Evolutionary conservation across 2,888 invertebrate species (phyloP), one percentile per base, ranked within the genome.

Genomic region (Lasioglossum vierecki): DNA sequence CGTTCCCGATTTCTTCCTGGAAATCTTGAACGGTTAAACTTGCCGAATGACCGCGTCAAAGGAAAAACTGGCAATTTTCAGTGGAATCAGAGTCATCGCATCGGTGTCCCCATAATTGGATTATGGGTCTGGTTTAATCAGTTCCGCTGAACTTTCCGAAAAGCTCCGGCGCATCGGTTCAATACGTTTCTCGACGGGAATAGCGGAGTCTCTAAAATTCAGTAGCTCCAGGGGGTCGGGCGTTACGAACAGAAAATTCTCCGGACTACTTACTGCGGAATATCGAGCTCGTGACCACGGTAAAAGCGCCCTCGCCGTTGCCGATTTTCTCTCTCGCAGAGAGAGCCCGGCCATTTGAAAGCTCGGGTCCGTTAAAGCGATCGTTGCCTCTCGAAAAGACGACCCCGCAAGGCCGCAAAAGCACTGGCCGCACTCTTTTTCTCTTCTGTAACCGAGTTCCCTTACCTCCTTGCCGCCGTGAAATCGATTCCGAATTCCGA

Each of bases 401-500:
- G 75, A 60, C 76, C 68, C 41, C 68, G 41, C 46, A 60, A 77
- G 57, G 46, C 53, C 57, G 68, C 68, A 18, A 81, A 77, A 84
- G 70, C 83, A 35, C 18, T 39, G 8, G 15, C 8, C 46, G 26
- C 66, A 39, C 49, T 72, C 49, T 44, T 72, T 71, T 72, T 30
- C 66, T 9, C 76, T 46, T n/a, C 53, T 78, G 81, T 66, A 81
- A 78, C 72, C 81, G 78, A 30, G 77, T 66, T 82, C 49, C 72
- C n/a, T 26, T 49, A n/a, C 13, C 35, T 66, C n/a, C 26, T 30
- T 8, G 44, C 26, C 72, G 72, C 60, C 13, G 35, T 41, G 68
- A 39, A 49, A 85, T 85, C 83, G 85, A 80, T 77, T 75, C 74
- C 35, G 63, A 83, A 83, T 83, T 85, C 83, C 85, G 44, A 49